Evolutionary conservation across 2,888 invertebrate species (phyloP), one percentile per base, ranked within the genome.

Genomic region (Apomyelois bistriatella): DNA sequence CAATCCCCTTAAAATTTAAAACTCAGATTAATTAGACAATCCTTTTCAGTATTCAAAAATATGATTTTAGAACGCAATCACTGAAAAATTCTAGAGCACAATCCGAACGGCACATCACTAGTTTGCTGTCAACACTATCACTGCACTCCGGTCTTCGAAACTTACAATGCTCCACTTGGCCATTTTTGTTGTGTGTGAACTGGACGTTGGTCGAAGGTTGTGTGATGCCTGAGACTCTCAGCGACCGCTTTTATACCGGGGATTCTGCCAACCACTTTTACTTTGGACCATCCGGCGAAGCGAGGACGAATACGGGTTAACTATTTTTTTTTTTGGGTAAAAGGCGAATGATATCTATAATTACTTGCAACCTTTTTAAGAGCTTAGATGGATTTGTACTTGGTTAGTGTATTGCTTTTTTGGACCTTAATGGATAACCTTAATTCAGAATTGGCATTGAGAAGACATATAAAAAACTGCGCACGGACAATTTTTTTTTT

Each of bases 131-230:
- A 63, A 57, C 72, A 74, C 73, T 65, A 47, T 59, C 87, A 88
- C 88, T 88, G 86, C 87, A 89, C 79, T 85, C 84, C 84, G 65
- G 51, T 52, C 62, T 56, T 52, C 53, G 48, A 40, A 56, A 89
- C 90, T 90, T 90, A 90, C 90, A 73, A 90, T 74, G 70, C 74
- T 86, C 83, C 83, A 85, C 81, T 83, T 85, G 70, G 87, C 85
- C 90, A 90, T 90, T 71, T 76, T 76, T 72, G 67, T 76, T 72
- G 67, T 72, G 66, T 55, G 63, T 69, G 66, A 62, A 68, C 76
- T 70, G 76, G 66, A 68, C 70, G 68, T 71, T 68, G 66, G 76
- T 68, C 72, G 58, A 75, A 69, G 72, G 76, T 75, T 77, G 76
- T 85, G 74, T 88, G 89, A 83, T 85, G 80, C 40, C 61, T 62